Evolutionary conservation across 2,888 invertebrate species (phyloP), one percentile per base, ranked within the genome.

Genomic region (Didymodactylos carnosus): DNA sequence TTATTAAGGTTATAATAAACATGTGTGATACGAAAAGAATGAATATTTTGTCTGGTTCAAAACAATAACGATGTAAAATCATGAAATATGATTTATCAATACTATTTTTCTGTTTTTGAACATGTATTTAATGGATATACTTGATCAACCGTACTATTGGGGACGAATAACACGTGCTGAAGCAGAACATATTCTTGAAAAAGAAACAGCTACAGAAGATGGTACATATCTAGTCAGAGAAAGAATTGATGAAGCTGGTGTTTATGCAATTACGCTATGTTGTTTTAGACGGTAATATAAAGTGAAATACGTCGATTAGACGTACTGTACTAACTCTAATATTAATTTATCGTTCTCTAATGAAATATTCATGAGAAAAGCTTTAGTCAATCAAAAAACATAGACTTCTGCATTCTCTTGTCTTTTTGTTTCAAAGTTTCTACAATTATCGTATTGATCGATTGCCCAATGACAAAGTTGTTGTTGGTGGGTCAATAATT

Each of bases 371-470:
- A n/a, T n/a, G n/a, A n/a, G n/a, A n/a, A n/a, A n/a, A n/a, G n/a
- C n/a, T n/a, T n/a, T n/a, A n/a, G n/a, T n/a, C n/a, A n/a, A n/a
- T n/a, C n/a, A n/a, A 19, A 6, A 49, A 49, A 13, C 0, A 6
- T 13, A 71, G 14, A 8, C 7, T 13, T 41, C 16, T n/a, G n/a
- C 16, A 16, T 39, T 49, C 2, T 43, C 23, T 46, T n/a, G 16
- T 7, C 19, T 23, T 40, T 14, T 13, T 62, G 2, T n/a, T 16
- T 77, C 77, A 23, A 78, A 82, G 81, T 70, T 78, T 81, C 23
- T 81, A 83, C 76, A 83, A 83, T 77, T 83, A 83, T 78, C 79
- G 79, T 71, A 80, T 83, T 71, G 83, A 82, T 75, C 79, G 81
- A 72, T 81, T 82, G 76, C 76, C 78, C 25, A 82, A 83, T 77